Evolutionary conservation across 2,113 vertebrate genomes (phyloP), one percentile per base, ranked within the genome.

Genomic region (Channa argus): DNA sequence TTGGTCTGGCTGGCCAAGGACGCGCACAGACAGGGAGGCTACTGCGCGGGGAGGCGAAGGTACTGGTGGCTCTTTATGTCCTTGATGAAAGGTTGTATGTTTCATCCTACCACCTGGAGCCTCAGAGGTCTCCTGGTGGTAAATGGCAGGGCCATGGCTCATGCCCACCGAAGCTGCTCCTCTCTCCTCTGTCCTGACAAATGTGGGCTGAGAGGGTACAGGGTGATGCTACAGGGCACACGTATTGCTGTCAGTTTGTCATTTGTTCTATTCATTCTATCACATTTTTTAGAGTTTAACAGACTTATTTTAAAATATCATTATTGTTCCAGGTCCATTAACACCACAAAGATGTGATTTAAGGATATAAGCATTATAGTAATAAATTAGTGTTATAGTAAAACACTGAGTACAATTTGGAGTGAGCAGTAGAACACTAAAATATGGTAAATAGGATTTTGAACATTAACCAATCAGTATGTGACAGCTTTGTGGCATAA

Each of bases 21-120:
- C 94, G 0, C 94, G 94, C 67, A 95, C 94, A 0, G 94, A 95
- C 66, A 95, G 85, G 5, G 94, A 95, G 24, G 94, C 94, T 6
- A 95, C 93, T 1, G 94, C 94, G 0, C 93, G 91, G 2, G 92
- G 91, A 34, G 94, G 94, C 38, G 94, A 93, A 0, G 92, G 89
- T n/a, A 89, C 91, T 3, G 90, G 80, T 6, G 88, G 87, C 63
- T 94, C 92, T 45, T 92, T 91, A 2, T 89, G 91, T 51, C 87
- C 88, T 7, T 77, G 85, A 10, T 75, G 87, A 82, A 89, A 86
- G 12, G 88, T 73, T 36, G 86, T 67, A 37, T 81, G 81, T 76
- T 92, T 91, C 69, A 85, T 66, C 88, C 91, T 88, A 9, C 88
- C 86, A 73, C 89, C 91, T 37, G 92, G 91, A 69, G 83, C 84